Evolutionary conservation across 2,113 vertebrate genomes (phyloP).

Genomic region (Vidua macroura): DNA sequence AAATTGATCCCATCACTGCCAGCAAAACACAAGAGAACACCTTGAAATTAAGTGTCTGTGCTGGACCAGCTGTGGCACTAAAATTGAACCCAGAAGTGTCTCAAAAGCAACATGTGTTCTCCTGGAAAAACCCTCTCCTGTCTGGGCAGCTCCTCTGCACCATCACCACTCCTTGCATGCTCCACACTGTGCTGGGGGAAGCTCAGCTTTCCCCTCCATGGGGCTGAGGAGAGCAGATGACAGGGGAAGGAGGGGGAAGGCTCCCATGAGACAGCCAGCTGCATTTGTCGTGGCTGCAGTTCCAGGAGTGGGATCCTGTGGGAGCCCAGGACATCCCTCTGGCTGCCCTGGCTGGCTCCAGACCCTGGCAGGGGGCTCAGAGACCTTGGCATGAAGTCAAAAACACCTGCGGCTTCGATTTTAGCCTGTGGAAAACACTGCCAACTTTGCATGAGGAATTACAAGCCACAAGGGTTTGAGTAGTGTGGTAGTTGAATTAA

Average conservation of each 20-base stretch:
- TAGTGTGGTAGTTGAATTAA: no score
- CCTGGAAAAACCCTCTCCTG: background rate
- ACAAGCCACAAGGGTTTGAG: no score
- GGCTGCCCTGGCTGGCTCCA: no score
- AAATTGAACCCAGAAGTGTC: background rate
- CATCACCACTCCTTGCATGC: background rate
- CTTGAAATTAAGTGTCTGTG: no score
- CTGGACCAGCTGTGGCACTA: background rate
- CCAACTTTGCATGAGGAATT: no score
- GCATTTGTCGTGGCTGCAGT: background rate
- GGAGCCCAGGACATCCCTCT: no score
- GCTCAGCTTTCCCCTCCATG: background rate
- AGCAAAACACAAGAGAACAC: background rate
- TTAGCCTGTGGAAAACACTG: no score
- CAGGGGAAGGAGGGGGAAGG: background rate
- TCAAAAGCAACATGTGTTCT: background rate
- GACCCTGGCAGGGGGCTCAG: no score
- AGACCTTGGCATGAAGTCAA: no score
- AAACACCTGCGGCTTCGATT: no score
- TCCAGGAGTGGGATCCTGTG: background rate
- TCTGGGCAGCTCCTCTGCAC: background rate
- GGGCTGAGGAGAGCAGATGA: background rate
- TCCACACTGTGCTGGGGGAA: rapidly evolving
- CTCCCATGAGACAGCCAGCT: background rate
- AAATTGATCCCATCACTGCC: background rate